Evolutionary conservation across 2,113 vertebrate species (phyloP).

Genomic region (Leiothrix lutea): DNA sequence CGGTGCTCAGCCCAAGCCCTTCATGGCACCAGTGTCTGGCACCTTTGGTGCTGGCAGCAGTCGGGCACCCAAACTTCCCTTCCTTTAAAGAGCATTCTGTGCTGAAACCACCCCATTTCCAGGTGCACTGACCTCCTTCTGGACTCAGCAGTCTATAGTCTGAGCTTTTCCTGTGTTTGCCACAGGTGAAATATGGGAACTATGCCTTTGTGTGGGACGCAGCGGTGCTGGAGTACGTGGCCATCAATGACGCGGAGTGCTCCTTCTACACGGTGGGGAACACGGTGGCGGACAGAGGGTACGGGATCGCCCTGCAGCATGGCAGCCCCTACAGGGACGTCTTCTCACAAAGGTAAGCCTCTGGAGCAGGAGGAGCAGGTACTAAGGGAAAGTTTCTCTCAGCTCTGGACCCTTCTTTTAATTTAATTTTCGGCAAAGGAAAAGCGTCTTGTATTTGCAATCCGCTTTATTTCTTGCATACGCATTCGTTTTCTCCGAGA

Average conservation of each 20-base stretch:
- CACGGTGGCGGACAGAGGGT: conserved; percentile 89
- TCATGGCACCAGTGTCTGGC: fast-evolving
- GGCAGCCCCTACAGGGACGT: conserved; percentile 96
- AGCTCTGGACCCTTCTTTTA: background rate
- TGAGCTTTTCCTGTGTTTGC: background rate
- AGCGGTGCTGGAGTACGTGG: conserved; percentile 93
- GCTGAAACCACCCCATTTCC: background rate
- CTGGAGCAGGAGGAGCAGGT: background rate
- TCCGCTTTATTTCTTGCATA: background rate
- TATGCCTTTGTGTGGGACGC: conserved; percentile 98
- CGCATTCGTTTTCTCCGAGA: background rate
- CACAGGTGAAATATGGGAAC: conserved; percentile 91
- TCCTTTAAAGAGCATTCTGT: background rate
- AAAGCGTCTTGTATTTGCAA: background rate
- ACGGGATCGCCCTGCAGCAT: conserved; percentile 95
- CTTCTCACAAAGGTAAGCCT: conserved; percentile 93
- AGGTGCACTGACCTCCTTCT: background rate
- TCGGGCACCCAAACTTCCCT: background rate
- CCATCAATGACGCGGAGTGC: conserved; percentile 95
- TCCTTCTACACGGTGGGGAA: conserved; percentile 92
- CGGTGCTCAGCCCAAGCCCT: background rate
- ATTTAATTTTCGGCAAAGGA: background rate
- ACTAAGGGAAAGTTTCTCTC: background rate
- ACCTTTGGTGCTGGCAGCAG: background rate
- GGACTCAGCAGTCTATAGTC: fast-evolving